Percentiles rank a stretch among this genome's conserved stretches.
Conservation (phyloP, 2,888 invertebrate genomes). For the Leptinotarsa haldemani region DNA sequence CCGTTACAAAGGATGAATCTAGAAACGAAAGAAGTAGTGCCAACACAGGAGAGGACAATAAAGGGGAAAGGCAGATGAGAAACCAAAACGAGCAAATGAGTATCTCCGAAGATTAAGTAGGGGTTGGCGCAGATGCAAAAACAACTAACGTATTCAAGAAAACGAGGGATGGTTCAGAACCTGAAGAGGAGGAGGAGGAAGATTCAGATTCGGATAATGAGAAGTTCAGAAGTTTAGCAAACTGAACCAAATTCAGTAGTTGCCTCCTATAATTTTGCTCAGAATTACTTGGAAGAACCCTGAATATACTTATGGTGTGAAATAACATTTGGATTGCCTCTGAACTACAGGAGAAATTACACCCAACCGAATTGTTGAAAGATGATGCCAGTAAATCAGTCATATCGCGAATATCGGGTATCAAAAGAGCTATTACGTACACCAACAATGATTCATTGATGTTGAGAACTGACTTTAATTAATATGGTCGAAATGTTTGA, state of each 20-base stretch:
- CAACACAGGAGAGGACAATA: conserved; percentile 57
- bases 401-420: conserved; percentile 82
- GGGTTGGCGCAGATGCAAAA: conserved; percentile 70
- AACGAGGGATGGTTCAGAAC: conserved; percentile 67
- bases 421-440: conserved; percentile 87
- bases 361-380: conserved; percentile 80
- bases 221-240: conserved; percentile 59
- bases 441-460: conserved; percentile 73
- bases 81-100: conserved; percentile 50
- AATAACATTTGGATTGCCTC: conserved; percentile 76
- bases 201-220: conserved; percentile 48
- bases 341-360: conserved; percentile 74
- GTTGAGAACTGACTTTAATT: conserved; percentile 94
- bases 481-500: conserved; percentile 93
- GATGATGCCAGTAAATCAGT: conserved; percentile 78
- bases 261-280: conserved; percentile 55
- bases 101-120: conserved; percentile 78
- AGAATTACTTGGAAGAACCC: conserved; percentile 80
- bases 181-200: conserved; percentile 66
- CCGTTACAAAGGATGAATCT: conserved; percentile 63
- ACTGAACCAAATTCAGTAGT: conserved; percentile 61
- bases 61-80: conserved; percentile 55
- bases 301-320: conserved; percentile 86
- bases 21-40: conserved; percentile 33
- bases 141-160: conserved; percentile 60